phyloP scores from a whole-genome alignment of 53 echinoderm and acorn worm species.

The Stichopus horrens region DNA sequence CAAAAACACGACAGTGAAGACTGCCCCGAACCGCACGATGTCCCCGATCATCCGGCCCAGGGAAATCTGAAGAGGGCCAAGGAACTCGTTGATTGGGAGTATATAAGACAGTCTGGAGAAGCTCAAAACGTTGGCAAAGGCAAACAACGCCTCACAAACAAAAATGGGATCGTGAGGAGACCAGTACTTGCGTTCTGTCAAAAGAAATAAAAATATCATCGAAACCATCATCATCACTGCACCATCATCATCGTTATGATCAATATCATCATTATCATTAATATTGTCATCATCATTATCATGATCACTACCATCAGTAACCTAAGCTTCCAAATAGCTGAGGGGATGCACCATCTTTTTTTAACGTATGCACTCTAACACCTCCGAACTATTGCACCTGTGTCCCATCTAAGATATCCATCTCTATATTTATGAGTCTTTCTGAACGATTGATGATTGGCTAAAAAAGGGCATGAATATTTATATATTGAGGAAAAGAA shows the following conservation, averaged over 20 bases:
- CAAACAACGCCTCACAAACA: constrained; percentile 75
- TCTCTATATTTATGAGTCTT: no score
- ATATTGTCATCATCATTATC: neutral
- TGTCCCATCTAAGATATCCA: no score
- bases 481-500: no score
- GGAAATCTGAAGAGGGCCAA: constrained; percentile 95
- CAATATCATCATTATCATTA: neutral
- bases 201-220: neutral
- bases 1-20: constrained; percentile 90
- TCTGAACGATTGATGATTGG: no score
- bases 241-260: neutral
- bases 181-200: constrained; percentile 68
- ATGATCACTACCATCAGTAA: neutral
- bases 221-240: neutral
- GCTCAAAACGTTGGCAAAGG: constrained; percentile 86
- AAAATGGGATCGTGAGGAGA: constrained; percentile 78
- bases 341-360: no score
- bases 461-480: no score
- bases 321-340: no score
- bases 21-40: constrained; percentile 84
- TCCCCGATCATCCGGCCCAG: constrained; percentile 94
- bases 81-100: constrained; percentile 91
- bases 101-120: constrained; percentile 93
- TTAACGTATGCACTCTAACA: no score
- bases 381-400: no score